Evolutionary conservation across 2,888 invertebrate genomes (phyloP).

Genomic region (Euplagia quadripunctaria): DNA sequence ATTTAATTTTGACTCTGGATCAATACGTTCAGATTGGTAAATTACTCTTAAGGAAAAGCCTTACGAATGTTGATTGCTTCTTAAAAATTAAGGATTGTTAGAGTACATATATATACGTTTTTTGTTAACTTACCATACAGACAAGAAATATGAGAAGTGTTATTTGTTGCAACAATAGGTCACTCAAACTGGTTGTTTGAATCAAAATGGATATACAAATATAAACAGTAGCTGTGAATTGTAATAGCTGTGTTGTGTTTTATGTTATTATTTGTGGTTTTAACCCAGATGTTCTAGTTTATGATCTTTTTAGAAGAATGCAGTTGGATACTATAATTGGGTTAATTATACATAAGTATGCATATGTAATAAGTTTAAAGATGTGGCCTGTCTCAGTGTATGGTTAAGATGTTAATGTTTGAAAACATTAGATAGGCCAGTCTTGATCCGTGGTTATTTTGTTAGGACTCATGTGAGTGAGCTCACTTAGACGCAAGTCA

Average conservation of each 20-base stretch:
- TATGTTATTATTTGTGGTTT: conserved; percentile 8
- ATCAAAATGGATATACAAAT: conserved; percentile 1
- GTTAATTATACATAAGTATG: neutral
- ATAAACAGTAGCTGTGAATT: neutral
- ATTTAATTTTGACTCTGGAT: conserved; percentile 12
- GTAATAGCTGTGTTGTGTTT: neutral
- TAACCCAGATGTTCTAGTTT: neutral
- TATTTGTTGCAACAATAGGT: conserved; percentile 5
- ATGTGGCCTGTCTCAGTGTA: neutral
- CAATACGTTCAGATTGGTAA: conserved; percentile 1
- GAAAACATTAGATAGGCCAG: neutral
- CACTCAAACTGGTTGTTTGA: conserved; percentile 10
- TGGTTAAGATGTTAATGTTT: neutral
- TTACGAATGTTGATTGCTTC: neutral
- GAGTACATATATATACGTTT: neutral
- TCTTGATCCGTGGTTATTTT: neutral
- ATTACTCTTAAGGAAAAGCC: neutral
- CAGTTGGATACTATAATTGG: neutral
- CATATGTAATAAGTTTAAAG: neutral
- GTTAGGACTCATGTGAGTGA: neutral
- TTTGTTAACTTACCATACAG: neutral
- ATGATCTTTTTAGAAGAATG: neutral
- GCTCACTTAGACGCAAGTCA: neutral
- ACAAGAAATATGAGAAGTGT: neutral
- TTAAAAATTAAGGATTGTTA: neutral